Conservation (phyloP, 2,888 invertebrate genomes). For the Diarsia rubi region DNA sequence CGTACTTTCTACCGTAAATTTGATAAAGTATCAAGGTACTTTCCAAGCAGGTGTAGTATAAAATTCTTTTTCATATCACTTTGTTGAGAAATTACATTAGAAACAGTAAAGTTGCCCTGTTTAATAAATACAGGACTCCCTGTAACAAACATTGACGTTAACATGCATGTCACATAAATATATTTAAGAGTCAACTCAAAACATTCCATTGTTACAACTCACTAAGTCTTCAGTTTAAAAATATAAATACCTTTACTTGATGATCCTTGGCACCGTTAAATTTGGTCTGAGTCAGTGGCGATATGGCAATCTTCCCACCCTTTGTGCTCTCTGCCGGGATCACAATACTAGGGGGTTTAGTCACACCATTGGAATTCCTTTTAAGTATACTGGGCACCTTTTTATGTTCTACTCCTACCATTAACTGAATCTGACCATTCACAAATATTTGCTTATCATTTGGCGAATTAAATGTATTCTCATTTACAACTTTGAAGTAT, state of each 20-base stretch:
- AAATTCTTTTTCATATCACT: neutral
- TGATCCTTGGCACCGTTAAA: slow-evolving; percentile 69
- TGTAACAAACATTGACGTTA: slow-evolving; percentile 1
- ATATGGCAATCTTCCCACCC: slow-evolving; percentile 78
- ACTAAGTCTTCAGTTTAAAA: neutral
- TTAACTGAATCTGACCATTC: slow-evolving; percentile 75
- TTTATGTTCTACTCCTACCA: slow-evolving; percentile 79
- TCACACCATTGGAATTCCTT: slow-evolving; percentile 67
- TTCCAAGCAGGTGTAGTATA: no score
- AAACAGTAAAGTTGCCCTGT: neutral
- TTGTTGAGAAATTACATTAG: slow-evolving; percentile 2
- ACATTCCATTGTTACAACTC: neutral
- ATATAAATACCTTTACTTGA: slow-evolving; percentile 73
- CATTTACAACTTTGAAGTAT: slow-evolving; percentile 86
- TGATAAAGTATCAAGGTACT: no score
- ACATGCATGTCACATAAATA: neutral
- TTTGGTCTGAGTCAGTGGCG: slow-evolving; percentile 75
- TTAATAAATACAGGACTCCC: neutral
- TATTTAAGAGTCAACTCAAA: neutral
- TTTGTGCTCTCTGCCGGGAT: slow-evolving; percentile 79
- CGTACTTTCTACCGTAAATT: no score
- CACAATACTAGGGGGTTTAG: slow-evolving; percentile 69
- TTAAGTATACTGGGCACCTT: slow-evolving; percentile 80
- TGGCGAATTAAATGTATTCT: slow-evolving; percentile 73
- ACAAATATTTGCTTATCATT: slow-evolving; percentile 71